These are phyloP conservation scores for Helicoverpa zea DNA, from an alignment of 1,140 invertebrate genomes.

Conservation along the genomic window DNA sequence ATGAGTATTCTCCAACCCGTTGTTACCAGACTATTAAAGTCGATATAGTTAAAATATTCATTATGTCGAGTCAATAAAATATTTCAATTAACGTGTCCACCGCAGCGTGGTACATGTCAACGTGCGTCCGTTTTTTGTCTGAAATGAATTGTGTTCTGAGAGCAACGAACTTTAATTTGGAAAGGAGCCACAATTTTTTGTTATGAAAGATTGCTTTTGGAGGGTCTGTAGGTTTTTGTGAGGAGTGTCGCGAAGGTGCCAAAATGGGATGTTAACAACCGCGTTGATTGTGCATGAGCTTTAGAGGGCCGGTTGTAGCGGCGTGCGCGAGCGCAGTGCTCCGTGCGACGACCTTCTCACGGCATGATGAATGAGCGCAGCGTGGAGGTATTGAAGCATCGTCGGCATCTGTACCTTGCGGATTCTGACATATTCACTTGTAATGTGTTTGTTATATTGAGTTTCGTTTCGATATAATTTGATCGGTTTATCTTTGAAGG, in stretches of 20 bases:
- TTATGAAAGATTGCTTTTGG: constrained; percentile 42
- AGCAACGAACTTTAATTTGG: constrained; percentile 55
- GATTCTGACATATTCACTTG: constrained; percentile 44
- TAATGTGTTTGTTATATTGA: constrained; percentile 34
- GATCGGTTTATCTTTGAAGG: constrained; percentile 10
- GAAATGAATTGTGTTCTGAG: constrained; percentile 46
- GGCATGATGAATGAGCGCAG: constrained; percentile 49
- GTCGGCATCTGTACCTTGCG: constrained; percentile 15
- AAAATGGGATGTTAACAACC: constrained; percentile 48
- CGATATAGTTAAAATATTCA: constrained; percentile 52
- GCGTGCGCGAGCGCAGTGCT: background rate
- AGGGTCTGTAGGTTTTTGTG: constrained; percentile 19
- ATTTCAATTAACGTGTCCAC: constrained; percentile 50
- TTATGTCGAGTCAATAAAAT: constrained; percentile 54
- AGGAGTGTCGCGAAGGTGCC: constrained; percentile 36
- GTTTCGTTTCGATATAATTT: constrained; percentile 24
- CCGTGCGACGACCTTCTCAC: constrained; percentile 46
- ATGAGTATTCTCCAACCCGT: constrained; percentile 44
- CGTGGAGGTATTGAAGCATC: constrained; percentile 37
- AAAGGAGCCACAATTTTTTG: constrained; percentile 44
- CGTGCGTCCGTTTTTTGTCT: constrained; percentile 46
- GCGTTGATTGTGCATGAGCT: constrained; percentile 2
- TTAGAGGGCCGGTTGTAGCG: constrained; percentile 12
- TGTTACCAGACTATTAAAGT: constrained; percentile 46
- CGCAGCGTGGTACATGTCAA: constrained; percentile 35